Base-by-base conservation (phyloP, 2,113 vertebrate genomes). In the Plecotus auritus region DNA sequence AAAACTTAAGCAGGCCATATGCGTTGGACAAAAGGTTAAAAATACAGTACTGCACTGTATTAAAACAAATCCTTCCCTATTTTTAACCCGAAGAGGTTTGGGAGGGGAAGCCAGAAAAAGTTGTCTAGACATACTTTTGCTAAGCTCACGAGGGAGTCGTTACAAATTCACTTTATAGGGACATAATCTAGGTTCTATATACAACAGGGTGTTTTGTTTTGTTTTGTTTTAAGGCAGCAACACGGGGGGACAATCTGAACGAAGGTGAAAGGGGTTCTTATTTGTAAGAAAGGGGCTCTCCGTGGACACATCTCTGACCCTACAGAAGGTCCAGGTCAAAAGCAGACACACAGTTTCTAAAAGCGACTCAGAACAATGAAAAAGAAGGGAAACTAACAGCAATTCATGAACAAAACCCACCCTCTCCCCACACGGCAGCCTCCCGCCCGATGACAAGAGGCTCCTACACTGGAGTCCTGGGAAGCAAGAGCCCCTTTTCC, bases 71-170 rank as follows among this genome's bases (percentile, higher is more conserved):
- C 97, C 93, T 97, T 97, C 94, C 76, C 98, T 98, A 98, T 98
- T 98, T 98, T 95, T 97, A 98, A 98, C 96, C 97, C 97, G 91
- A 97, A 90, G 94, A 97, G 98, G 96, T 98, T 98, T 97, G 97
- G 91, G 93, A 95, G 97, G 97, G 94, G 84, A 95, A 97, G 97
- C 92, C 95, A 97, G 92, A 96, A 98, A 95, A 98, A 98, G 98
- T 94, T 97, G 98, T 98, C 98, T 98, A 98, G 98, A 98, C 98
- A 98, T 96, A 95, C 97, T 98, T 98, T 98, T 96, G 97, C 98
- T 97, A 96, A 98, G 97, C 95, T 98, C 98, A 97, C 84, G 42
- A 95, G 98, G 98, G 98, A 98, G 98, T 98, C 73, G 61, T 98
- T 98, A 98, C 90, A 97, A 97, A 97, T 97, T 97, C 94, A 97